Base-by-base conservation (phyloP, 2,797 vertebrate species). In the Mus minutoides region DNA sequence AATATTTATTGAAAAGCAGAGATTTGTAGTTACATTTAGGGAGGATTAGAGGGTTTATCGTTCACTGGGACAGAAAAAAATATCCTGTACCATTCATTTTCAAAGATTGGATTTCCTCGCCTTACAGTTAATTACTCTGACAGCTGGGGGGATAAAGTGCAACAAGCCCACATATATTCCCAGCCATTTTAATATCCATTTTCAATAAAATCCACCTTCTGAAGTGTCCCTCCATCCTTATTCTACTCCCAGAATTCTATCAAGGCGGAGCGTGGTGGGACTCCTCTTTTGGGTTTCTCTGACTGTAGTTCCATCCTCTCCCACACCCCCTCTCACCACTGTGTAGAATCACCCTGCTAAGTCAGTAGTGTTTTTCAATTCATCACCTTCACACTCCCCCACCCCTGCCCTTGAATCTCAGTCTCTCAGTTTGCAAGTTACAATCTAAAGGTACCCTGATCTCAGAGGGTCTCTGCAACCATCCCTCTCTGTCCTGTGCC, bases 1-100 rank as follows among this genome's bases (percentile, higher is more conserved):
- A 94, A 92, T 96, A 90, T 94, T 96, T 92, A 94, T 91, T 93
- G 77, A 94, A 95, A 97, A 94, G 56, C 88, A 94, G 92, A 95
- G 69, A 96, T 82, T 94, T 94, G 75, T 58, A 92, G 75, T 75
- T 96, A 92, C 79, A 90, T 80, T 96, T 91, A 73, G 79, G 83
- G 90, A 94, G 64, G 91, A 97, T 97, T 94, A 92, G 67, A 75
- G 71, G 79, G 84, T 67, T 96, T 97, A 77, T 31, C 43, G 52
- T 87, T 97, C 67, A 83, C 13, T 43, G 76, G 43, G 49, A 96
- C 60, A 73, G 67, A 88, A 64, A 60, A 96, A 88, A 71, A 71
- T 95, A 95, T 83, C 4, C 26, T 43, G 12, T 60, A 84, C 82
- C 21, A 87, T 54, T 34, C 56, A 60, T 91, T 94, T 96, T 91